Evolutionary conservation across 1,140 invertebrate genomes (phyloP).

Genomic region (Micrasema minimum): DNA sequence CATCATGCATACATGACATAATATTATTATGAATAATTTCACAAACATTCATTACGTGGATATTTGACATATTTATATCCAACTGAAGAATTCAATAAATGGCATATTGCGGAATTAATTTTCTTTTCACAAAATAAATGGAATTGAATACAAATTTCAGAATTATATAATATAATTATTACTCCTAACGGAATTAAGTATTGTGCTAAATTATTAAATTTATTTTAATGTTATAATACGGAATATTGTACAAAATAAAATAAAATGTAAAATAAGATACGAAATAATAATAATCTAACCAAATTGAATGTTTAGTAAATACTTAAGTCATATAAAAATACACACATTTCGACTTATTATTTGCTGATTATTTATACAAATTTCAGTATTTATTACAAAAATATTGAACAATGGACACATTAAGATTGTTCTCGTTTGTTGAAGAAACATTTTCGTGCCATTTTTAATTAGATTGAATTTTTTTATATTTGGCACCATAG

Average conservation of each 20-base stretch:
- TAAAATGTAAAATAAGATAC: not conserved
- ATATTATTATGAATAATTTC: slow-evolving; percentile 38
- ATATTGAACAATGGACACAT: slow-evolving; percentile 32
- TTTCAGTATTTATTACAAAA: slow-evolving; percentile 39
- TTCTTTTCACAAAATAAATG: slow-evolving; percentile 1
- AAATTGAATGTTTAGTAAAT: slow-evolving; percentile 30
- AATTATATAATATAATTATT: too few relatives aligned
- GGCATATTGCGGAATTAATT: slow-evolving; percentile 18
- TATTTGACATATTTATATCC: slow-evolving; percentile 29
- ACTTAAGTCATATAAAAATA: slow-evolving; percentile 40
- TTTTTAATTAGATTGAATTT: slow-evolving; percentile 16
- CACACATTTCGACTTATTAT: slow-evolving; percentile 36
- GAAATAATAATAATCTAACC: slow-evolving; percentile 44
- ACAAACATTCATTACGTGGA: slow-evolving; percentile 29
- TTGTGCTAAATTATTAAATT: slow-evolving; percentile 41
- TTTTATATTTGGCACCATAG: slow-evolving; percentile 25
- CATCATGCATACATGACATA: slow-evolving; percentile 40
- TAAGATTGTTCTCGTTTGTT: slow-evolving; percentile 30
- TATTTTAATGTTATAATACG: slow-evolving; percentile 32
- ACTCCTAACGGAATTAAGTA: slow-evolving; percentile 22
- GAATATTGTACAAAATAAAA: slow-evolving; percentile 51
- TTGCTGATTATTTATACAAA: slow-evolving; percentile 30
- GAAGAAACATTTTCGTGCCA: slow-evolving; percentile 21
- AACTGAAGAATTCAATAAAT: slow-evolving; percentile 35
- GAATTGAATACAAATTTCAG: not conserved